These are phyloP conservation scores for Drosophila busckii DNA, from an alignment of 1,140 invertebrate species.

Conservation along the genomic window DNA sequence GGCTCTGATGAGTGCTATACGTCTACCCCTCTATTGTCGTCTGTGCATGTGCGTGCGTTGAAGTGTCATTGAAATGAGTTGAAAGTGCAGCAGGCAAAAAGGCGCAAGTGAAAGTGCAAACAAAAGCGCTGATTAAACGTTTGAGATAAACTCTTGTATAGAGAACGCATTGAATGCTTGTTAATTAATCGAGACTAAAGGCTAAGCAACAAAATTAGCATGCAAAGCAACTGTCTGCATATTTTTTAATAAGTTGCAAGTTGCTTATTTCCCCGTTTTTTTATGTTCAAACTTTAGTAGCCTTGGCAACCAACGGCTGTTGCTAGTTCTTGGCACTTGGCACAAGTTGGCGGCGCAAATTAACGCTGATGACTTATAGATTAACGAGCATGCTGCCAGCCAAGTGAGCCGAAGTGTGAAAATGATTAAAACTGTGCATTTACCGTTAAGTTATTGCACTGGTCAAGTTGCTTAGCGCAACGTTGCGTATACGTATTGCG, in stretches of 20 bases:
- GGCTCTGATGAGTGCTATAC: constrained; percentile 12
- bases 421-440: constrained; percentile 47
- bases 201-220: too few relatives aligned
- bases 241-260: constrained; percentile 25
- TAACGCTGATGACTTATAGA: constrained; percentile 50
- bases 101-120: constrained; percentile 60
- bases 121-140: constrained; percentile 67
- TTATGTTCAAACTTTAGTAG: too few relatives aligned
- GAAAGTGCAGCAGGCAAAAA: constrained; percentile 48
- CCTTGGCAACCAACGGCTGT: constrained; percentile 14
- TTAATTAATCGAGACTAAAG: constrained; percentile 31
- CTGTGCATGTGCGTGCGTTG: constrained; percentile 10
- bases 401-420: constrained; percentile 62
- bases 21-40: constrained; percentile 5
- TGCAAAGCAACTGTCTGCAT: constrained; percentile 20
- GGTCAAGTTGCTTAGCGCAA: neutral
- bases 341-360: constrained; percentile 37
- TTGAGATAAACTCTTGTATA: constrained; percentile 16
- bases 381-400: constrained; percentile 43
- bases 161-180: constrained; percentile 33
- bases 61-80: constrained; percentile 45
- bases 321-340: constrained; percentile 32
- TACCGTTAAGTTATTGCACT: constrained; percentile 5
- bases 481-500: constrained; percentile 1
- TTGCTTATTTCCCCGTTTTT: too few relatives aligned